Base-by-base conservation (phyloP, 2,797 vertebrate species). In the Alca torda region DNA sequence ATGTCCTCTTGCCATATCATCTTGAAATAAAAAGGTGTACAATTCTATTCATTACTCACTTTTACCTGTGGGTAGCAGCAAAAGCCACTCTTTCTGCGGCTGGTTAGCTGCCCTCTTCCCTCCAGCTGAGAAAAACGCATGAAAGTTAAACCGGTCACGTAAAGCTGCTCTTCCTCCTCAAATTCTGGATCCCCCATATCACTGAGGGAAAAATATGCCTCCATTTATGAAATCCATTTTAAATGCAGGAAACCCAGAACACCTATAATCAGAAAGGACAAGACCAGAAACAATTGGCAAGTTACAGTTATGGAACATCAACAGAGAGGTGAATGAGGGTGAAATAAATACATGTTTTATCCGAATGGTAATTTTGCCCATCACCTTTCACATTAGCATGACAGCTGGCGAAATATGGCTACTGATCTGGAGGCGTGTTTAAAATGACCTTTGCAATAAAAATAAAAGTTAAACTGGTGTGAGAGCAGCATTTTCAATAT, bases 61-160 rank as follows among this genome's bases (percentile, higher is more conserved):
- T 91, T 84, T 91, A 95, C 95, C 96, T 97, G 94, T 96, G 91
- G 97, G 93, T 95, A 97, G 95, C 94, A 97, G 95, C 93, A 94
- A 69, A 96, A 93, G 90, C 93, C 91, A 70, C 79, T 48, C 30
- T 97, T 95, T 95, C 69, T 43, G 67, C 91, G 90, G 21, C 75
- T 87, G 78, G 43, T 35, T 74, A 53, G 54, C 77, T 91, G 45
- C 21, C 39, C 61, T 86, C 56, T 68, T 61, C 56, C 46, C 41
- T 88, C 54, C 54, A 60, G 67, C 79, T 81, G 67, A 63, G 72
- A 89, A 87, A 95, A 84, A 78, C 39, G 33, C 18, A 26, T 1
- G 9, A n/a, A 70, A 85, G 39, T 91, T 91, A 83, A 92, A 43
- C 2, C 5, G 13, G 31, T 93, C 57, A 31, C 37, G 16, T 67